Conservation (phyloP, 2,797 vertebrate species). For the Linurgus olivaceus region DNA sequence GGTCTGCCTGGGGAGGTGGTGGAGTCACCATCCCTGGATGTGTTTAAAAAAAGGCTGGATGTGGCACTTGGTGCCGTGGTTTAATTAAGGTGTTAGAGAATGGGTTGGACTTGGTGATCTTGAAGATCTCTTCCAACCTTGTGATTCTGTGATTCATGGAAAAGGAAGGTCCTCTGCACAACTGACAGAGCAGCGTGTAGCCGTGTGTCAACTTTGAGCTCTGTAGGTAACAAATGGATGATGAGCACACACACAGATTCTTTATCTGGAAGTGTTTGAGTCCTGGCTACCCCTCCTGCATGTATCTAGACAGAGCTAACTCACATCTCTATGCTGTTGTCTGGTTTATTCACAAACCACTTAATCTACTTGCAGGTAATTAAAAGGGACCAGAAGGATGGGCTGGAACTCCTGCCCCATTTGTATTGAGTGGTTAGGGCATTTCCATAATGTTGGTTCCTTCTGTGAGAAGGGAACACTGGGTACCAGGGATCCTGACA, state of each 20-base stretch:
- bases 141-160: neutral
- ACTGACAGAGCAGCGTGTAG: neutral
- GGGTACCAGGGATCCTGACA: neutral
- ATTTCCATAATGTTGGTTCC: neutral
- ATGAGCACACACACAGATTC: neutral
- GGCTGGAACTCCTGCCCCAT: neutral
- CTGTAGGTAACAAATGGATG: fast-evolving
- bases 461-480: neutral
- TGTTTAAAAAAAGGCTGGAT: neutral
- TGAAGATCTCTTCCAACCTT: neutral
- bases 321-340: fast-evolving
- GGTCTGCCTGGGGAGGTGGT: neutral
- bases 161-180: neutral
- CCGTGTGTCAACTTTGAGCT: neutral
- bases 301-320: neutral
- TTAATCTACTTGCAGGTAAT: neutral
- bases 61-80: neutral
- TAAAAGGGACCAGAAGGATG: neutral
- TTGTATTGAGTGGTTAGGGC: neutral
- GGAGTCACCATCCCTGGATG: neutral
- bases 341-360: neutral
- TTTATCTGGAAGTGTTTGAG: neutral
- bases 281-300: neutral
- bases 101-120: neutral
- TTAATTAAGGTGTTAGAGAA: neutral